Base-by-base conservation (phyloP, 2,888 invertebrate genomes). In the Drosophila niveifrons region DNA sequence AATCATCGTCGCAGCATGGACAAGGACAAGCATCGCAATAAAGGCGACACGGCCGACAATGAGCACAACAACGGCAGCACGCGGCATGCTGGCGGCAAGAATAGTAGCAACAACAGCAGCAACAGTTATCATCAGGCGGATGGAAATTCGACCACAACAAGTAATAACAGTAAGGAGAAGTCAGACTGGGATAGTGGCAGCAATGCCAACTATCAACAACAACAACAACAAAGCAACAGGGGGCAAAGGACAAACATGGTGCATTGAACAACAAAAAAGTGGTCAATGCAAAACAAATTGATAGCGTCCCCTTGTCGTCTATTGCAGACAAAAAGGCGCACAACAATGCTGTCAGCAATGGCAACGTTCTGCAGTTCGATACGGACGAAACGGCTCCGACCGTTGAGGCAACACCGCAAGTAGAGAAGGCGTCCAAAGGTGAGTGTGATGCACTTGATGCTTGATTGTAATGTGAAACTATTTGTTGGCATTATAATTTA, bases 1-100 rank as follows among this genome's bases (percentile, higher is more conserved):
- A 91, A 88, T 76, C 90, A 90, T 80, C 90, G 92, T 48, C 92
- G 92, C 66, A 92, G 92, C 80, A 77, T 90, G 75, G 92, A 92
- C 72, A 92, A 92, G 78, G 92, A 92, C 46, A 92, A 82, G 55
- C 78, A 83, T 72, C 88, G 88, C 62, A 90, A 89, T 41, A 80
- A 80, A 44, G 64, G 66, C 55, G 77, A 82, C 53, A 59, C 73
- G 23, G 72, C 56, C 43, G 86, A 87, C 56, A 82, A 59, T 66
- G 83, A 87, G 77, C 82, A 88, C 64, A 78, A 74, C 59, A 80
- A 68, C 44, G 57, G 72, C 58, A 80, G 66, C 43, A 48, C 72
- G 44, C 73, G 84, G 47, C 82, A 87, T 48, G 70, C 70, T 66
- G 80, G 78, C 28, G 83, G 84, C 48, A 78, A 81, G 44, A 81